A percentile compares a stretch with the other conserved stretches of the same genome.
Conservation (phyloP, 1,140 invertebrate genomes). For the Panagrolaimus sp. region DNA sequence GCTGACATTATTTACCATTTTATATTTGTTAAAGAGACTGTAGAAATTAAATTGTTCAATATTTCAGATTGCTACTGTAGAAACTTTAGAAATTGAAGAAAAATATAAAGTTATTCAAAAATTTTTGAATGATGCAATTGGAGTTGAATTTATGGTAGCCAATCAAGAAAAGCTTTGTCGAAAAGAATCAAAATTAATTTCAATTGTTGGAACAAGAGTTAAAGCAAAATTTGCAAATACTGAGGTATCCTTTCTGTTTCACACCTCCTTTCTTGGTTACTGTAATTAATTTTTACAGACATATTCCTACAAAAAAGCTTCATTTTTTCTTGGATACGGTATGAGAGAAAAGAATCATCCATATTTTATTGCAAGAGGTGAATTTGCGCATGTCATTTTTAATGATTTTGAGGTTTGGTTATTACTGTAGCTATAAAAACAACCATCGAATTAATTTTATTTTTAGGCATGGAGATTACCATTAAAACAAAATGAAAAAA, state of each 20-base stretch:
- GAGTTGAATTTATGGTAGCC: neutral
- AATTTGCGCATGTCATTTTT: neutral
- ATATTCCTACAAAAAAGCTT: neutral
- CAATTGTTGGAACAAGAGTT: neutral
- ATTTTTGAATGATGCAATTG: neutral
- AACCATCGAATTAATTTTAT: neutral
- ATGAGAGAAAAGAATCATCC: neutral
- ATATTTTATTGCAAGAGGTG: neutral
- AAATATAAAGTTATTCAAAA: neutral
- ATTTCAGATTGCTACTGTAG: neutral
- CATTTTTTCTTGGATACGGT: neutral
- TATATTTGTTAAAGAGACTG: no score
- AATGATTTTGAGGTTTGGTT: neutral
- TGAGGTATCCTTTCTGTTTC: no score
- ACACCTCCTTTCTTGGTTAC: no score
- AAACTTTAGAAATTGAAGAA: neutral
- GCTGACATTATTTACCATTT: no score
- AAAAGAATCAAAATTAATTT: neutral
- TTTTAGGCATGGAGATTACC: neutral
- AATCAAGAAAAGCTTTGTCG: neutral
- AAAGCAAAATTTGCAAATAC: neutral
- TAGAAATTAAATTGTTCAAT: neutral
- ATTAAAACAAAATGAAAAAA: neutral
- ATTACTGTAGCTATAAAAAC: neutral
- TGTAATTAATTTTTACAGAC: neutral